These are phyloP conservation scores for Dromaius novaehollandiae DNA, from an alignment of 2,113 vertebrate genomes.

Conservation along the genomic window DNA sequence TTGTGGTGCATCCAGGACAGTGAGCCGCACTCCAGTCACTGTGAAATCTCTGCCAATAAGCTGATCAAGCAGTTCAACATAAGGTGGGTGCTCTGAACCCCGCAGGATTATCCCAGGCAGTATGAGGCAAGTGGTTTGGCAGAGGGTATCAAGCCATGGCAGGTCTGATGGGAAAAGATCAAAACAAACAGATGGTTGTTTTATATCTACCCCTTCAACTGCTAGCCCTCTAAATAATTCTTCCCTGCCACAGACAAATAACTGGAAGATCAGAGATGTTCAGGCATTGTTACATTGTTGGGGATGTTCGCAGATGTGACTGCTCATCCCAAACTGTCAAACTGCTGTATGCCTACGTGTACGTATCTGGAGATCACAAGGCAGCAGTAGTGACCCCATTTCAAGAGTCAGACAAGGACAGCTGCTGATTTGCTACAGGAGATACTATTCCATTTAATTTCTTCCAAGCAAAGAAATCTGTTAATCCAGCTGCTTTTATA, in stretches of 20 bases:
- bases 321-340: neutral
- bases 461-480: constrained; percentile 28
- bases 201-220: neutral
- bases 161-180: neutral
- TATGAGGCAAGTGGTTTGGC: constrained; percentile 78
- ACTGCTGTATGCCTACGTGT: neutral
- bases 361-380: neutral
- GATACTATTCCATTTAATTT: neutral
- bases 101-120: constrained; percentile 52
- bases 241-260: neutral
- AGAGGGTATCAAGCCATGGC: constrained; percentile 24
- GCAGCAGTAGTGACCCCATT: constrained; percentile 55
- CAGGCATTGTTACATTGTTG: accelerated
- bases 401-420: constrained; percentile 62
- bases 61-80: constrained; percentile 63
- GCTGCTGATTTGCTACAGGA: neutral
- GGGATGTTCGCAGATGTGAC: neutral
- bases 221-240: neutral
- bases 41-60: constrained; percentile 66
- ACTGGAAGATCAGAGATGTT: neutral
- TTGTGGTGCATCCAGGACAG: constrained; percentile 47
- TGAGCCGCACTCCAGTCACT: constrained; percentile 73
- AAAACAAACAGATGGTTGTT: neutral
- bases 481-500: constrained; percentile 54
- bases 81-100: constrained; percentile 31